phyloP scores from a whole-genome alignment of 2,797 vertebrate genomes.

The Chrosomus eos region DNA sequence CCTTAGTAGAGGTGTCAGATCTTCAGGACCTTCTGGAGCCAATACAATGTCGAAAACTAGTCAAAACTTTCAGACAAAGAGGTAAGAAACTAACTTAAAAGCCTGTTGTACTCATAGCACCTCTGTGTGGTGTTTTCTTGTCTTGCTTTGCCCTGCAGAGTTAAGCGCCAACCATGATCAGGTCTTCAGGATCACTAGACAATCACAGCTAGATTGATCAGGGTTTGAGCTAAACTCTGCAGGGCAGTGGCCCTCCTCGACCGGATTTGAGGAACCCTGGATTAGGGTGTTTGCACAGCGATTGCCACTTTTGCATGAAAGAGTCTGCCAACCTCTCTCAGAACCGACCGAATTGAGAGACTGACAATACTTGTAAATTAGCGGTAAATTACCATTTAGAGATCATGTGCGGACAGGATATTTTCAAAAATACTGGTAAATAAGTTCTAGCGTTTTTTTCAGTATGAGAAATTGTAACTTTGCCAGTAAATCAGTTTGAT shows the following conservation, averaged over 20 bases:
- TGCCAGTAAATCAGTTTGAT: background rate
- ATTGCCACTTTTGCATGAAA: background rate
- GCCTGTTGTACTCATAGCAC: background rate
- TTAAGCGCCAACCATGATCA: too few species aligned
- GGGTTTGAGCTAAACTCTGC: too few species aligned
- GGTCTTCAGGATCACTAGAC: too few species aligned
- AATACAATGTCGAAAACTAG: slow-evolving; percentile 44
- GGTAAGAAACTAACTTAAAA: slow-evolving; percentile 18
- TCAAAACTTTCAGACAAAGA: slow-evolving; percentile 30
- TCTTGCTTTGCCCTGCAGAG: background rate
- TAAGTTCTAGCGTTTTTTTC: background rate
- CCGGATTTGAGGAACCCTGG: too few species aligned
- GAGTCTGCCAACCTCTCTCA: background rate
- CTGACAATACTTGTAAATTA: background rate
- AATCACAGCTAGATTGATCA: too few species aligned
- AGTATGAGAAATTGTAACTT: background rate
- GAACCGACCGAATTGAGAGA: background rate
- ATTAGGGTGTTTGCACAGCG: background rate
- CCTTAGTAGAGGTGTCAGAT: slow-evolving; percentile 37
- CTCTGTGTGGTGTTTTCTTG: background rate
- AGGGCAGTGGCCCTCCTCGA: too few species aligned
- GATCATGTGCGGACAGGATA: background rate
- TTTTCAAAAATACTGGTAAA: background rate
- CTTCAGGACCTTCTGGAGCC: slow-evolving; percentile 35
- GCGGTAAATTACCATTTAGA: background rate